A percentile compares a stretch with the other conserved stretches of the same genome.
Conservation (phyloP, 2,888 invertebrate species). For the Arge pagana region DNA sequence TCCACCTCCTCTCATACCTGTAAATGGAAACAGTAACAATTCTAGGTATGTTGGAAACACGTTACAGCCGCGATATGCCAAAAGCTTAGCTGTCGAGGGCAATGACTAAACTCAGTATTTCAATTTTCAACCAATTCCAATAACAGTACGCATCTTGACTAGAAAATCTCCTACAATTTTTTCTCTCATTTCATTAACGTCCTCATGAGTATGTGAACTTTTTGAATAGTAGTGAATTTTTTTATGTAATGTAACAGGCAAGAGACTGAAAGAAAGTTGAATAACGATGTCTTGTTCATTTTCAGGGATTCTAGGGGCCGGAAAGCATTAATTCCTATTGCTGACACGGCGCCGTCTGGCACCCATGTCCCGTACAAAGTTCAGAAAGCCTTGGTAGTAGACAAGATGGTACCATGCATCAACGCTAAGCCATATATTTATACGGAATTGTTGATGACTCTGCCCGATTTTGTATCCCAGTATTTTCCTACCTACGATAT, state of each 20-base stretch:
- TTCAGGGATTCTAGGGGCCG: conserved; percentile 55
- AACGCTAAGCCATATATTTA: conserved; percentile 85
- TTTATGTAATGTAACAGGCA: too few species aligned
- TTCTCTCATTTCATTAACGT: too few species aligned
- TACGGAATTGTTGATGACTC: conserved; percentile 79
- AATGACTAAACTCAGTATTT: too few species aligned
- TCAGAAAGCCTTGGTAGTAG: conserved; percentile 80
- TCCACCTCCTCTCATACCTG: conserved; percentile 64
- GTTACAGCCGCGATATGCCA: too few species aligned
- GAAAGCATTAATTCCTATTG: conserved; percentile 71
- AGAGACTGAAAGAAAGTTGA: too few species aligned
- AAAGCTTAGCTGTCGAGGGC: too few species aligned
- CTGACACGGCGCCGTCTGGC: conserved; percentile 70
- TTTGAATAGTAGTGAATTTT: too few species aligned
- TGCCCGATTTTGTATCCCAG: conserved; percentile 78
- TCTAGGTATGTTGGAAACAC: conserved; percentile 43
- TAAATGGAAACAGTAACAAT: conserved; percentile 54
- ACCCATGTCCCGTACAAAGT: conserved; percentile 62
- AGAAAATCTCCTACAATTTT: too few species aligned
- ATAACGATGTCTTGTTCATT: too few species aligned
- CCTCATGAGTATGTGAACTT: too few species aligned
- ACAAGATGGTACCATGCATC: conserved; percentile 82
- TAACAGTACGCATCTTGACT: too few species aligned
- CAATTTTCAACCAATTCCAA: too few species aligned
- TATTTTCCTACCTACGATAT: conserved; percentile 80